phyloP scores from a whole-genome alignment of 2,797 vertebrate species.

The Alosa sapidissima region DNA sequence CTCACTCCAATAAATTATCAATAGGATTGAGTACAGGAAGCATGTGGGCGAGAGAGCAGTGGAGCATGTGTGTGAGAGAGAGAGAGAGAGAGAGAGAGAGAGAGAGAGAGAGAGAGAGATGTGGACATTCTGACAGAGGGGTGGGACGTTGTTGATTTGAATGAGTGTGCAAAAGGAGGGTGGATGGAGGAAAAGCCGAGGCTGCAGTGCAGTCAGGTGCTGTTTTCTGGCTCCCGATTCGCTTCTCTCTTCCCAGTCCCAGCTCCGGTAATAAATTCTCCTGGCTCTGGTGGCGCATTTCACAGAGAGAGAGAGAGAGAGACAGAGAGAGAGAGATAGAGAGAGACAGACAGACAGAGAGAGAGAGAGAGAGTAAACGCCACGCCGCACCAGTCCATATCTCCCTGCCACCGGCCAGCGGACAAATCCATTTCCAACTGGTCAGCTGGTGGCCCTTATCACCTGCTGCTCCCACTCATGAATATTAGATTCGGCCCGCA shows the following conservation, averaged over 20 bases:
- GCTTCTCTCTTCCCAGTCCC: not conserved
- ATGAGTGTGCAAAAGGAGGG: not conserved
- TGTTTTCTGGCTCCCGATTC: not conserved
- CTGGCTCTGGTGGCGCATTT: not conserved
- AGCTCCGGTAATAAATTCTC: constrained; percentile 14
- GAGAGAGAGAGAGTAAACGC: not conserved
- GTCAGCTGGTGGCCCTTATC: constrained; percentile 37
- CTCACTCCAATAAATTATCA: not conserved
- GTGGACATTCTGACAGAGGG: not conserved
- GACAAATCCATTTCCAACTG: not conserved
- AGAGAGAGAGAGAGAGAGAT: not conserved
- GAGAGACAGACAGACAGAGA: not conserved
- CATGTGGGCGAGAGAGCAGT: not conserved
- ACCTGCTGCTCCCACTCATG: constrained; percentile 34
- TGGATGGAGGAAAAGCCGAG: not conserved
- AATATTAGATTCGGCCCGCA: constrained; percentile 41
- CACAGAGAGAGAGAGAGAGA: not conserved
- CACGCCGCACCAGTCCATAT: constrained; percentile 27
- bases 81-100: not conserved
- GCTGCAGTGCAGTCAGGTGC: constrained; percentile 12
- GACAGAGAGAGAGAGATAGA: not conserved
- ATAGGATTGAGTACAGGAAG: not conserved
- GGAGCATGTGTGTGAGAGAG: not conserved
- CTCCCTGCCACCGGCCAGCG: constrained; percentile 15
- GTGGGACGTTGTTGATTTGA: not conserved